Percentiles rank a stretch among this genome's conserved stretches.
These are phyloP conservation scores for Poeciliopsis occidentalis DNA, from an alignment of 2,113 vertebrate genomes.

Conservation along the genomic window DNA sequence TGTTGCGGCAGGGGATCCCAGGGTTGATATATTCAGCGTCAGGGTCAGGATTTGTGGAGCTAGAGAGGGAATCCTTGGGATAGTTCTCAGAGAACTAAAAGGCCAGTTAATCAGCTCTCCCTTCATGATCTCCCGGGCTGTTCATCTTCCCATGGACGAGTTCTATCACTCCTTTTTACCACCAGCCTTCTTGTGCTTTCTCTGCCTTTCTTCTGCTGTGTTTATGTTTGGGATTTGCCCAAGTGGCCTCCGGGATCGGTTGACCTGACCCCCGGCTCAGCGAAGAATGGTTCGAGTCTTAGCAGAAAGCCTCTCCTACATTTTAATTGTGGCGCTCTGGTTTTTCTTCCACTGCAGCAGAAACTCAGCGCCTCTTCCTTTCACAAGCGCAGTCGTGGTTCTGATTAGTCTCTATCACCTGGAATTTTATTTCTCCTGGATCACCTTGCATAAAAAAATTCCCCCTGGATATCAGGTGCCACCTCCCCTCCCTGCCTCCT, in stretches of 20 bases:
- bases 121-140: slow-evolving; percentile 76
- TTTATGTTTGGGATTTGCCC: slow-evolving; percentile 81
- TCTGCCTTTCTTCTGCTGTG: slow-evolving; percentile 74
- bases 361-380: neutral
- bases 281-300: slow-evolving; percentile 65
- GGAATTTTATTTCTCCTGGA: slow-evolving; percentile 55
- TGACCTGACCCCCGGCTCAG: slow-evolving; percentile 76
- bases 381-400: slow-evolving; percentile 10
- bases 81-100: slow-evolving; percentile 80
- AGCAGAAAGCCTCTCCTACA: slow-evolving; percentile 68
- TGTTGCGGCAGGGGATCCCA: slow-evolving; percentile 59
- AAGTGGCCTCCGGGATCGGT: slow-evolving; percentile 83
- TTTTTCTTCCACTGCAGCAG: slow-evolving; percentile 9
- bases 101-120: slow-evolving; percentile 70
- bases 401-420: slow-evolving; percentile 51
- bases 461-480: neutral
- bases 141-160: slow-evolving; percentile 77
- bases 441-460: slow-evolving; percentile 62
- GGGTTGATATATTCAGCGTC: slow-evolving; percentile 52
- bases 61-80: slow-evolving; percentile 52
- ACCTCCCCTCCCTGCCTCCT: neutral
- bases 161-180: slow-evolving; percentile 64
- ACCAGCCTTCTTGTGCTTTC: slow-evolving; percentile 61
- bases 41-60: slow-evolving; percentile 72
- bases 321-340: slow-evolving; percentile 67